Percentiles rank a stretch among this genome's conserved stretches.
phyloP scores from a whole-genome alignment of 2,113 vertebrate species.

The Nycticorax nycticorax region DNA sequence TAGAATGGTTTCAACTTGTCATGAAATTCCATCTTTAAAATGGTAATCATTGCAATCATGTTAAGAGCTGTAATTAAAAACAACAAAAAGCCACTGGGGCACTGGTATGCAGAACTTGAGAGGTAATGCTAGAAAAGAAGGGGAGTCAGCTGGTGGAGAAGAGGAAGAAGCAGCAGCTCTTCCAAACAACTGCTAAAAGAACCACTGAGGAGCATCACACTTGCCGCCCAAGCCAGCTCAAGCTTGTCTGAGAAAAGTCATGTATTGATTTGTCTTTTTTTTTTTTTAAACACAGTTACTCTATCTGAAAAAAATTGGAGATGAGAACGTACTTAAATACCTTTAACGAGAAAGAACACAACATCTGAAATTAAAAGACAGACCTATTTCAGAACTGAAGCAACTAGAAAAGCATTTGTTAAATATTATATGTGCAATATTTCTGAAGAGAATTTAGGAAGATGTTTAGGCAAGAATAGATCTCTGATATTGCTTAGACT shows the following conservation, averaged over 20 bases:
- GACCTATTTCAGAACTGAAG: neutral
- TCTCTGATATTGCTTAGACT: neutral
- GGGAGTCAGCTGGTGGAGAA: neutral
- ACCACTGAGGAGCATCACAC: neutral
- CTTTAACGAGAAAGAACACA: neutral
- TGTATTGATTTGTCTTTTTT: neutral
- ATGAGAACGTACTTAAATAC: neutral
- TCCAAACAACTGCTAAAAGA: neutral
- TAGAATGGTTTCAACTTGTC: accelerated
- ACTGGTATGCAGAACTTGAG: neutral
- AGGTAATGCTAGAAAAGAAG: neutral
- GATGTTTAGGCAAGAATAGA: neutral
- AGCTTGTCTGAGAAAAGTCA: neutral
- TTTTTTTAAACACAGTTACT: neutral
- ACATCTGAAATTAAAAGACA: neutral
- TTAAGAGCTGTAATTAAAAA: neutral
- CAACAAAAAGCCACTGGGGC: neutral
- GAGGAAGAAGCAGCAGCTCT: neutral
- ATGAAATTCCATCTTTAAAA: neutral
- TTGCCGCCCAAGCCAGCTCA: neutral
- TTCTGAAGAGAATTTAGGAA: neutral
- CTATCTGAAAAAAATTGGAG: neutral
- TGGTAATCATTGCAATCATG: neutral
- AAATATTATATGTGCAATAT: neutral
- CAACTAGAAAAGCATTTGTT: neutral